Evolutionary conservation across 2,113 vertebrate genomes (phyloP).

Genomic region (Hirundichthys speculiger): DNA sequence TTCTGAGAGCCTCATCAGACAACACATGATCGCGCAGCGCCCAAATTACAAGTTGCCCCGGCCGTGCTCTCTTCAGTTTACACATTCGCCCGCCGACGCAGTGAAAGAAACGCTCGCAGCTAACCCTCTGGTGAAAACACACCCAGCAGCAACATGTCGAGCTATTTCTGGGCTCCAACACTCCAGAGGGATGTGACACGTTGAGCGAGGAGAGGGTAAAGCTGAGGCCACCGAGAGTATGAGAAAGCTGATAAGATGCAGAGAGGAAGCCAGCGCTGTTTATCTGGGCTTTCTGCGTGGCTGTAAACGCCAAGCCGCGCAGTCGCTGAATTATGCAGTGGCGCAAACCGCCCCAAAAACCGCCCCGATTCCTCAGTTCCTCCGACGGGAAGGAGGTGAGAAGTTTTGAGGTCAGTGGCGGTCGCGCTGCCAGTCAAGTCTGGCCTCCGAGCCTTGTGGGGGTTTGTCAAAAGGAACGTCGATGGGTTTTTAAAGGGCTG

Average conservation of each 20-base stretch:
- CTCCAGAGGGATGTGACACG: conserved; percentile 65
- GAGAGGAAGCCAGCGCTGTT: conserved; percentile 77
- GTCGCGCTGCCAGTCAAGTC: conserved; percentile 51
- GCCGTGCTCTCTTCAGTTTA: conserved; percentile 21
- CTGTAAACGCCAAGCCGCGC: conserved; percentile 49
- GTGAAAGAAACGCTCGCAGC: conserved; percentile 2
- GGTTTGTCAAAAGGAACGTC: conserved; percentile 63
- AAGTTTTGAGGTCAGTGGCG: conserved; percentile 18
- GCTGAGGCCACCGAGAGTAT: conserved; percentile 48
- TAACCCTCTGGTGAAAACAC: conserved; percentile 8
- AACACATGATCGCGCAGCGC: conserved; percentile 23
- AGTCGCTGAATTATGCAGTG: conserved; percentile 59
- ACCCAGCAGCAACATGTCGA: conserved; percentile 53
- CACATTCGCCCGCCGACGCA: conserved; percentile 6
- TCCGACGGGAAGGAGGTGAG: conserved; percentile 18
- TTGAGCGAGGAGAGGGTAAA: conserved; percentile 48
- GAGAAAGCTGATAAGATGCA: conserved; percentile 76
- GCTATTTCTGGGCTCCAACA: conserved; percentile 65
- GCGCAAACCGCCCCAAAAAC: conserved; percentile 60
- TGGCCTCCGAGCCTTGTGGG: conserved; percentile 55
- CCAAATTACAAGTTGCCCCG: conserved; percentile 17
- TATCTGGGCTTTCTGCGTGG: conserved; percentile 72
- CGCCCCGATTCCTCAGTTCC: conserved; percentile 43
- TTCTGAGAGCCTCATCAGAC: conserved; percentile 22
- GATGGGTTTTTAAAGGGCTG: conserved; percentile 71